Evolutionary conservation across 2,888 invertebrate species (phyloP), one percentile per base, ranked within the genome.

Genomic region (Apeira syringaria): DNA sequence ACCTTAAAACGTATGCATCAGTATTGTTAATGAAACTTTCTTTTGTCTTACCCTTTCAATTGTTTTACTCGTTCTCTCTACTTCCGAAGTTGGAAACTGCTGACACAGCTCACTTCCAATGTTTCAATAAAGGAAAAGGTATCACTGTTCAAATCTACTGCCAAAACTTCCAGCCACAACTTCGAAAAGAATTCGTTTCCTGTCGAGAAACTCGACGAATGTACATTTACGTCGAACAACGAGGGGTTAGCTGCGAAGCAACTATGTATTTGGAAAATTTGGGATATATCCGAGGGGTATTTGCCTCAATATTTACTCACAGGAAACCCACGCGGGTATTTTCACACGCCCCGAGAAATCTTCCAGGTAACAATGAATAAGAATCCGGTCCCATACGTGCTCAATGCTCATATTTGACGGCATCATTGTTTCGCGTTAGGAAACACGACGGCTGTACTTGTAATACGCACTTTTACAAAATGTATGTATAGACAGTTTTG

Each of bases 121-220:
- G 22, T 25, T 39, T 28, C 44, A 41, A 35, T 40, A 46, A 25
- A 15, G 37, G 33, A 40, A 34, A 43, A 42, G 28, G 39, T 31
- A 26, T 30, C 30, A 22, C 47, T 31, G 26, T 45, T 41, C 40
- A 37, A 45, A 44, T 43, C 45, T 33, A 39, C 37, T 24, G 41
- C 39, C 49, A 43, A 51, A 51, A 54, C 47, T 45, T 49, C 39
- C 34, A 39, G 45, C 42, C 35, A 37, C 41, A 34, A 49, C 31
- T 54, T 42, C 45, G 40, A 37, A 54, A 54, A 47, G 47, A 44
- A 35, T 39, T 35, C 20, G 45, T 50, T 54, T 51, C 45, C 47
- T 34, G 33, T 31, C 25, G 34, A 33, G 44, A 49, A 45, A 47
- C 39, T 49, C 39, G 42, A 37, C 36, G 41, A 47, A 35, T 38